Evolutionary conservation across 2,888 invertebrate genomes (phyloP).

Genomic region (Pseudolycoriella hygida): DNA sequence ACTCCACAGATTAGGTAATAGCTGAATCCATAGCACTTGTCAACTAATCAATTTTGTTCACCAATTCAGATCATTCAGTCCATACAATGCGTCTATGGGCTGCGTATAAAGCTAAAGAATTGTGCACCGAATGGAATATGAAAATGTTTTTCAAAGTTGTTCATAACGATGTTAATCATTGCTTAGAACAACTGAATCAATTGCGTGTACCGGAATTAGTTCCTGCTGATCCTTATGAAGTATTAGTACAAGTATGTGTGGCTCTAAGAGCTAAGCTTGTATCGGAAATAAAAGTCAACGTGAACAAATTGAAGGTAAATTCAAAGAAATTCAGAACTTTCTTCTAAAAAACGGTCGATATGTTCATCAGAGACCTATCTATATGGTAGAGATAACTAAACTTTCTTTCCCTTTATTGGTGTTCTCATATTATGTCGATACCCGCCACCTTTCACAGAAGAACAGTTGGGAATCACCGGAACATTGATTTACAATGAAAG

Average conservation of each 20-base stretch:
- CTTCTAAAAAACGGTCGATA: too few species aligned
- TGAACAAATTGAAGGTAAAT: slow-evolving; percentile 54
- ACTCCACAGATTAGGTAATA: slow-evolving; percentile 23
- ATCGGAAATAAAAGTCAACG: slow-evolving; percentile 59
- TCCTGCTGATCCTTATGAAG: slow-evolving; percentile 40
- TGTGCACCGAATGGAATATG: slow-evolving; percentile 60
- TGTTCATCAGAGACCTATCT: not conserved
- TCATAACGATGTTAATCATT: slow-evolving; percentile 44
- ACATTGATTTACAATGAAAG: too few species aligned
- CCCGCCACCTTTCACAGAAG: too few species aligned
- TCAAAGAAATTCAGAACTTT: too few species aligned
- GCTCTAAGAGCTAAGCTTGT: slow-evolving; percentile 65
- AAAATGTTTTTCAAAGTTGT: slow-evolving; percentile 52
- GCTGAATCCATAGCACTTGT: not conserved
- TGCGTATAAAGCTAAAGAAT: slow-evolving; percentile 46
- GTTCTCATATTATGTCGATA: too few species aligned
- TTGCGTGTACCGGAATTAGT: slow-evolving; percentile 21
- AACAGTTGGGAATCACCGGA: too few species aligned
- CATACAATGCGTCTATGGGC: slow-evolving; percentile 68
- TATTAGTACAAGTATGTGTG: slow-evolving; percentile 62
- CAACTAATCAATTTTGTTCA: not conserved
- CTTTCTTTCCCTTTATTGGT: slow-evolving; percentile 5
- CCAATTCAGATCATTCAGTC: slow-evolving; percentile 51
- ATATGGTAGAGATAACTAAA: not conserved
- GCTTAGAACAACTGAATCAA: slow-evolving; percentile 42